Evolutionary conservation across 2,888 invertebrate genomes (phyloP).

Genomic region (Unio pictorum): DNA sequence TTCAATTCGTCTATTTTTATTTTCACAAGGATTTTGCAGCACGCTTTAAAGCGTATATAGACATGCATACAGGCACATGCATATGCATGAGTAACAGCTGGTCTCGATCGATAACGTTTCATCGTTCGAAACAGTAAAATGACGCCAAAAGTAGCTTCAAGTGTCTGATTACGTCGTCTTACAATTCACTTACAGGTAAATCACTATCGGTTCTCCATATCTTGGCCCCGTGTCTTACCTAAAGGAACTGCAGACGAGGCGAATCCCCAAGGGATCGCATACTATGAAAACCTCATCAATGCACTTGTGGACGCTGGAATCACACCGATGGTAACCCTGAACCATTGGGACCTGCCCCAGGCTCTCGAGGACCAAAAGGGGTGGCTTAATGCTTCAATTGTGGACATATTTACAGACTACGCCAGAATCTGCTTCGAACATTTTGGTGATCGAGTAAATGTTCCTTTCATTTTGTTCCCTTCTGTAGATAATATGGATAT

Average conservation of each 20-base stretch:
- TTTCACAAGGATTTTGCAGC: no score
- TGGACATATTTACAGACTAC: constrained; percentile 67
- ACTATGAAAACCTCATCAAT: constrained; percentile 84
- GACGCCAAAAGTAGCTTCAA: background rate
- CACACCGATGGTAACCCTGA: constrained; percentile 76
- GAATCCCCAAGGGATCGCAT: constrained; percentile 81
- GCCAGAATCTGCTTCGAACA: no score
- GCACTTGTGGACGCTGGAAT: constrained; percentile 77
- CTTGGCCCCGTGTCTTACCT: constrained; percentile 84
- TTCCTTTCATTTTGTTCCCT: no score
- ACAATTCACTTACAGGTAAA: constrained; percentile 31
- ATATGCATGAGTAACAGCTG: no score
- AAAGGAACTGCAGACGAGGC: constrained; percentile 72
- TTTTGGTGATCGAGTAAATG: no score
- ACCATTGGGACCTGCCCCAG: constrained; percentile 69
- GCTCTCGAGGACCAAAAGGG: constrained; percentile 69
- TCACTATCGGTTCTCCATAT: constrained; percentile 72
- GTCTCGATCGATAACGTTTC: background rate
- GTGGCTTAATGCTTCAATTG: constrained; percentile 62
- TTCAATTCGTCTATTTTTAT: background rate
- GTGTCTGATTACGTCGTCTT: no score
- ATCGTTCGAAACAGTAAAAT: background rate
- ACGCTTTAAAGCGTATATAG: no score
- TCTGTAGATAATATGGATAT: no score
- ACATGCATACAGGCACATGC: no score